Conservation (phyloP, 64 coral and sea anemone genomes). For the Pachyseris speciosa region DNA sequence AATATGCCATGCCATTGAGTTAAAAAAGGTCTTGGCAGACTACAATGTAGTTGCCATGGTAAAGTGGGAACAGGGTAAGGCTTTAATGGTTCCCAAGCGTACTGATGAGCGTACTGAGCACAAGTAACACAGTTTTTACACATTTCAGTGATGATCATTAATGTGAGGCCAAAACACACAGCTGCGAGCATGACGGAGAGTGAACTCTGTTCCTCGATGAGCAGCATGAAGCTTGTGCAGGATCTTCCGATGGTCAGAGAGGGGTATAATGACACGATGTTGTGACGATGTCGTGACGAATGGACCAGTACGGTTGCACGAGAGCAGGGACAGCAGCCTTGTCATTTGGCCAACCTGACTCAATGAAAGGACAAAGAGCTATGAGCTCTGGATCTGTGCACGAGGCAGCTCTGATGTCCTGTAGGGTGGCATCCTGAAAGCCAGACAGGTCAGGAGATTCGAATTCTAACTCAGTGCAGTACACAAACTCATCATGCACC, state of each 20-base stretch:
- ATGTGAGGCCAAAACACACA: too few species aligned
- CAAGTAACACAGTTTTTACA: constrained; percentile 29
- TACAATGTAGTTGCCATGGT: too few species aligned
- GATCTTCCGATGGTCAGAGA: not conserved
- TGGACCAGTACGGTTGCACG: constrained; percentile 39
- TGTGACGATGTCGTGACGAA: too few species aligned
- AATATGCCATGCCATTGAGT: too few species aligned
- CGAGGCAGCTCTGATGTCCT: too few species aligned
- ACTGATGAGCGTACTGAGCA: constrained; percentile 30
- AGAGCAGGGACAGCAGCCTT: constrained; percentile 39
- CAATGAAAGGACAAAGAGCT: not conserved
- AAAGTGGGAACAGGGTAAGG: too few species aligned
- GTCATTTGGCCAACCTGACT: constrained; percentile 40
- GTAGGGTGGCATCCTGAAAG: constrained; percentile 58
- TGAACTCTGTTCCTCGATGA: not conserved
- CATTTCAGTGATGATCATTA: too few species aligned
- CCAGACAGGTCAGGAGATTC: constrained; percentile 21
- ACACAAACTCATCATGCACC: constrained; percentile 26
- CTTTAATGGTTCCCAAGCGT: too few species aligned
- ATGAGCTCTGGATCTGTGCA: constrained; percentile 51
- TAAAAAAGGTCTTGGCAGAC: too few species aligned
- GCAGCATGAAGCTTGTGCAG: constrained; percentile 48
- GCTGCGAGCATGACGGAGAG: too few species aligned
- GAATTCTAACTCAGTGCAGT: constrained; percentile 25
- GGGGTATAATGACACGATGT: constrained; percentile 16